Conservation (phyloP, 2,113 vertebrate genomes). For the Sarotherodon lohbergeri region DNA sequence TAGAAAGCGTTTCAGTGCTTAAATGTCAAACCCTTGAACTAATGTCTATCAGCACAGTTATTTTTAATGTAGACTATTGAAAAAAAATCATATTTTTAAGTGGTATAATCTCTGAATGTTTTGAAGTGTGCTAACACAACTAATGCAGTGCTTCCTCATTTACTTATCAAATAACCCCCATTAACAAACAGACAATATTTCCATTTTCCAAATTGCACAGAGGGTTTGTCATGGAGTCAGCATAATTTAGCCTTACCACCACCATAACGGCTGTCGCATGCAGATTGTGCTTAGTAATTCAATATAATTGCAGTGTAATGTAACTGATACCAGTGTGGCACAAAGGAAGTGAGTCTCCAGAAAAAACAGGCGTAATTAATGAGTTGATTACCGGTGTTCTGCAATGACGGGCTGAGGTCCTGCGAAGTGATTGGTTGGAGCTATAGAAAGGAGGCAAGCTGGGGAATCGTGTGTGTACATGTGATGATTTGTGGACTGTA, state of each 20-base stretch:
- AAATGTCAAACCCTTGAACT: neutral
- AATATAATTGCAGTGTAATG: constrained; percentile 52
- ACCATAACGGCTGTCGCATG: constrained; percentile 30
- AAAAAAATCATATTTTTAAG: neutral
- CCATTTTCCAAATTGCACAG: constrained; percentile 26
- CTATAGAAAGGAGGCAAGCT: neutral
- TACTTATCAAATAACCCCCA: constrained; percentile 34
- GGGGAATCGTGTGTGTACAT: neutral
- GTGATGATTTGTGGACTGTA: neutral
- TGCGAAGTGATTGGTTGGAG: constrained; percentile 31
- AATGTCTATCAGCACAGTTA: neutral
- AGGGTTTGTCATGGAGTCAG: constrained; percentile 9
- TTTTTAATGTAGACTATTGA: neutral
- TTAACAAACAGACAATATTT: constrained; percentile 45
- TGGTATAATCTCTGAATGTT: neutral
- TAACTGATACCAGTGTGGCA: constrained; percentile 52
- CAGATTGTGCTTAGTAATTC: constrained; percentile 59
- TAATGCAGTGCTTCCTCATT: neutral
- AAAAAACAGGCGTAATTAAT: constrained; percentile 65
- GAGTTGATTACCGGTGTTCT: constrained; percentile 53
- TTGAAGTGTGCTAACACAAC: neutral
- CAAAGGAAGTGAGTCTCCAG: constrained; percentile 50
- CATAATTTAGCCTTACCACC: constrained; percentile 1
- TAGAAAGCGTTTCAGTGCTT: neutral
- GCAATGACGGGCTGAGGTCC: constrained; percentile 41